These are phyloP conservation scores for Leptothorax acervorum DNA, from an alignment of 2,888 invertebrate species.

Conservation along the genomic window DNA sequence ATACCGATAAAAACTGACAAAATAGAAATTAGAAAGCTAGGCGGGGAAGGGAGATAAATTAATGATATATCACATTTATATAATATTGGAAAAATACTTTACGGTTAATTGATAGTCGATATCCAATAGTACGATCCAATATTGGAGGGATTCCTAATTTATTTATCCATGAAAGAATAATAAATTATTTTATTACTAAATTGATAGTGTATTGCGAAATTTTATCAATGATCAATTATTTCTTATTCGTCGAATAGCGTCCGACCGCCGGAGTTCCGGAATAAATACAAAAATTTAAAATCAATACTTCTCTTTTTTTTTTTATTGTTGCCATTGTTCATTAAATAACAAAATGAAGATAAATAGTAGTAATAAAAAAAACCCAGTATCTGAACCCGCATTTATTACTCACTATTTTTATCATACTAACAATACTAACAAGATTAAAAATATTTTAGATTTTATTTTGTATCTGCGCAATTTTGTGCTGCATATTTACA, in stretches of 20 bases:
- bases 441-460: not conserved
- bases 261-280: no score
- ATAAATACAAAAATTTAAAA: constrained; percentile 2
- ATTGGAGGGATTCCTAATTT: not conserved
- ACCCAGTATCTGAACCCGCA: not conserved
- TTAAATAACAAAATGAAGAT: not conserved
- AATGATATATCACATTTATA: constrained; percentile 4
- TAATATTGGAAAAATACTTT: constrained; percentile 32
- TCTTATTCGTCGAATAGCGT: not conserved
- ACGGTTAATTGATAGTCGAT: constrained; percentile 33
- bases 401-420: not conserved
- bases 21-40: not conserved
- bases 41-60: not conserved
- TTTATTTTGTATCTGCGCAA: not conserved
- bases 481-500: not conserved
- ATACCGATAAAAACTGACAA: not conserved
- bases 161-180: not conserved
- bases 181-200: constrained; percentile 37
- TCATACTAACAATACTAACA: not conserved
- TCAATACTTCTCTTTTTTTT: not conserved
- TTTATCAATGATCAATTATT: constrained; percentile 30
- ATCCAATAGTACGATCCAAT: constrained; percentile 6
- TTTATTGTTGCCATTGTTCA: not conserved
- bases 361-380: not conserved
- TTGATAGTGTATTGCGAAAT: constrained; percentile 2